phyloP scores from a whole-genome alignment of 1,140 invertebrate genomes.

The Hylaeus anthracinus region DNA sequence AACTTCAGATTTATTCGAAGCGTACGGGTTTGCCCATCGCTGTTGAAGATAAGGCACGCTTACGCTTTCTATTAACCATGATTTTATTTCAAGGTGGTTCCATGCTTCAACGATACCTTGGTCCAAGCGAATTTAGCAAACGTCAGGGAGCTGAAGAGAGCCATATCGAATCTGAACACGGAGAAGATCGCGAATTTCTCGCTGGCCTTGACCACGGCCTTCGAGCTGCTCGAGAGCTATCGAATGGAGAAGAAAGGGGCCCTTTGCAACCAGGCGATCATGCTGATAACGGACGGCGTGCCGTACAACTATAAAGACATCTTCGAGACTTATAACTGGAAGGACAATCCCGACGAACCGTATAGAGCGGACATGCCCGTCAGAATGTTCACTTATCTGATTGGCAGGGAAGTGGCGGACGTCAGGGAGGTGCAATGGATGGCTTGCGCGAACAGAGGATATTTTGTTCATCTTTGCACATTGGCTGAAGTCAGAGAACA shows the following conservation, averaged over 20 bases:
- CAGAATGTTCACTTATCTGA: constrained; percentile 98
- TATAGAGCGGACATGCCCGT: constrained; percentile 91
- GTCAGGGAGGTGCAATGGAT: constrained; percentile 95
- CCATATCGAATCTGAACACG: constrained; percentile 89
- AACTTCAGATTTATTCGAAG: no score
- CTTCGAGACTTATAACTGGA: constrained; percentile 94
- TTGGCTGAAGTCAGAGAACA: constrained; percentile 96
- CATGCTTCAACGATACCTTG: constrained; percentile 93
- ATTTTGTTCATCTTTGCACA: constrained; percentile 96
- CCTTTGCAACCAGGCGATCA: constrained; percentile 95
- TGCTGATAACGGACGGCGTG: constrained; percentile 98
- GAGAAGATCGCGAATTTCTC: constrained; percentile 97
- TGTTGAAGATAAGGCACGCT: no score
- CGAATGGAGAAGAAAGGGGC: constrained; percentile 83
- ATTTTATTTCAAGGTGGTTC: constrained; percentile 82
- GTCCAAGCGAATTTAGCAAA: constrained; percentile 96
- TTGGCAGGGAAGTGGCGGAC: constrained; percentile 94
- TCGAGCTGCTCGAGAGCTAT: constrained; percentile 89
- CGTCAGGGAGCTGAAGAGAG: constrained; percentile 90
- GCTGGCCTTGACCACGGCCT: constrained; percentile 93
- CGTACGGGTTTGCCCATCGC: no score
- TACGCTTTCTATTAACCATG: no score
- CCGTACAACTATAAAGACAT: constrained; percentile 96
- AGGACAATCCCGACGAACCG: constrained; percentile 85
- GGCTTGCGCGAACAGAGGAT: constrained; percentile 97